A percentile compares a stretch with the other conserved stretches of the same genome.
These are phyloP conservation scores for Cottus gobio DNA, from an alignment of 2,113 vertebrate species.

Conservation along the genomic window DNA sequence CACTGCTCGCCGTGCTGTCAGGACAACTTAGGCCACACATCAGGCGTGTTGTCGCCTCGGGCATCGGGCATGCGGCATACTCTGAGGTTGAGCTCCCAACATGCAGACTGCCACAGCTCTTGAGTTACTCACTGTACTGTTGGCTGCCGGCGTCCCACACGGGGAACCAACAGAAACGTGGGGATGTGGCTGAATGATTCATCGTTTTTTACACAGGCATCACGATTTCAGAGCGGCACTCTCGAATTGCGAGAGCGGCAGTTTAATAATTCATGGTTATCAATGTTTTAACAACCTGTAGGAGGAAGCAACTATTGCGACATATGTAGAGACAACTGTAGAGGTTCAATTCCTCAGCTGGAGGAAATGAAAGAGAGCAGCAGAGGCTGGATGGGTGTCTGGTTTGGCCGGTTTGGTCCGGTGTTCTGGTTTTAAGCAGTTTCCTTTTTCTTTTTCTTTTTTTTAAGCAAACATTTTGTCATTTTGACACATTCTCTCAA, in stretches of 20 bases:
- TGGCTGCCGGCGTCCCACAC: neutral
- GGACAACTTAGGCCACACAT: slow-evolving; percentile 23
- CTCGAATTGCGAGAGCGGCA: neutral
- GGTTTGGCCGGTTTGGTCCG: too few species aligned
- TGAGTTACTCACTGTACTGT: neutral
- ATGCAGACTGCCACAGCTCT: neutral
- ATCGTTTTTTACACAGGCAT: too few species aligned
- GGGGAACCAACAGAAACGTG: neutral
- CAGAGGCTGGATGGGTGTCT: too few species aligned
- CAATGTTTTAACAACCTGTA: neutral
- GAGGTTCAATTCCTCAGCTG: too few species aligned
- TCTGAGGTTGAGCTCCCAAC: neutral
- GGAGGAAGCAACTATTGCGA: neutral
- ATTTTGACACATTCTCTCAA: neutral
- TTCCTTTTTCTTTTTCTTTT: too few species aligned
- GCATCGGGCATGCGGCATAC: neutral
- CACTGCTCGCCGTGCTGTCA: slow-evolving; percentile 44
- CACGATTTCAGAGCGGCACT: too few species aligned
- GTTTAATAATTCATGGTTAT: neutral
- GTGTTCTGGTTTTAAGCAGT: too few species aligned
- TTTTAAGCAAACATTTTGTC: neutral
- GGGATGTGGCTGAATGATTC: neutral
- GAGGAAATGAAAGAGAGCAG: too few species aligned
- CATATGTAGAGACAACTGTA: too few species aligned
- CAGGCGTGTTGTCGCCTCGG: slow-evolving; percentile 11